Percentiles rank a stretch among this genome's conserved stretches.
Conservation (phyloP, 1,140 invertebrate genomes). For the Aplysia californica region DNA sequence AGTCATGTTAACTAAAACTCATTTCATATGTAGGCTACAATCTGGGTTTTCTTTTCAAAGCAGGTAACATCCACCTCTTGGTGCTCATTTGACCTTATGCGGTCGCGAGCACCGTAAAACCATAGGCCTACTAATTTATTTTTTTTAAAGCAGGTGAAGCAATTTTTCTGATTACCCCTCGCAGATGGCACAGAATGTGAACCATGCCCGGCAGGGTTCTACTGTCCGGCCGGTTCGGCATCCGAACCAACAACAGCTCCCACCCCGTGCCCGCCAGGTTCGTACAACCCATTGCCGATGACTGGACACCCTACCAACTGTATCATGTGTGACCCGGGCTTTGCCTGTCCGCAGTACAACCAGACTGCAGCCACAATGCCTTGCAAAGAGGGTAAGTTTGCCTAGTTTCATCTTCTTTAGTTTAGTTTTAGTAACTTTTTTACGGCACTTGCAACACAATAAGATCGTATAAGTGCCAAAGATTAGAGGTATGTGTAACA, state of each 20-base stretch:
- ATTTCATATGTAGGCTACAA: too few species aligned
- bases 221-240: slow-evolving; percentile 54
- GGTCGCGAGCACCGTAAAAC: too few species aligned
- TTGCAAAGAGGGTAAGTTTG: slow-evolving; percentile 52
- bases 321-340: slow-evolving; percentile 49
- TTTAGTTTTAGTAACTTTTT: background rate
- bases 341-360: slow-evolving; percentile 53
- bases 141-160: too few species aligned
- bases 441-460: too few species aligned
- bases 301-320: slow-evolving; percentile 60
- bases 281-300: slow-evolving; percentile 54
- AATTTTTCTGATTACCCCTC: too few species aligned
- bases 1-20: too few species aligned
- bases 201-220: slow-evolving; percentile 54
- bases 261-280: slow-evolving; percentile 51
- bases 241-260: slow-evolving; percentile 48
- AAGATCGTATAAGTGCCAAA: too few species aligned
- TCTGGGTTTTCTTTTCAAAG: too few species aligned
- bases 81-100: too few species aligned
- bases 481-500: too few species aligned
- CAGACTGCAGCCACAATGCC: slow-evolving; percentile 47
- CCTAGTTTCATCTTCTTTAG: background rate
- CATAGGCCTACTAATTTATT: too few species aligned
- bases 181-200: slow-evolving; percentile 53
- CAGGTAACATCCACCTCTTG: too few species aligned